These are phyloP conservation scores for Riparia riparia DNA, from an alignment of 2,113 vertebrate species.

Conservation along the genomic window DNA sequence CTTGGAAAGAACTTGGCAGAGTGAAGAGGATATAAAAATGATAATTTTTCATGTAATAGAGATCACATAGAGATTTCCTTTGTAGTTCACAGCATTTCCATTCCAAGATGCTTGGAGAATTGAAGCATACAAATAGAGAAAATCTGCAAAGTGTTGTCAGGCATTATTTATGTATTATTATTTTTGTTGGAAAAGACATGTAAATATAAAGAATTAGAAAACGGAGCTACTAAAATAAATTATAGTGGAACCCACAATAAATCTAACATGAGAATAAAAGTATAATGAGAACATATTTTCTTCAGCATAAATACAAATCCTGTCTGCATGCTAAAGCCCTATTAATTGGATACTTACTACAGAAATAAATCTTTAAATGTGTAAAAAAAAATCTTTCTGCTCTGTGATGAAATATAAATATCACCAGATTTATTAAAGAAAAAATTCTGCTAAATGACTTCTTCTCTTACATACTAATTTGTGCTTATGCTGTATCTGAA, in stretches of 20 bases:
- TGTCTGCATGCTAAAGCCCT: slow-evolving; percentile 69
- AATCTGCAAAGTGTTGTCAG: slow-evolving; percentile 67
- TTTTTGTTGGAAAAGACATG: slow-evolving; percentile 75
- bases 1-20: slow-evolving; percentile 46
- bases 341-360: slow-evolving; percentile 78
- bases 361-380: slow-evolving; percentile 70
- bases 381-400: slow-evolving; percentile 67
- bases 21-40: slow-evolving; percentile 58
- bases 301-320: slow-evolving; percentile 77
- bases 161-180: slow-evolving; percentile 79
- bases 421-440: slow-evolving; percentile 67
- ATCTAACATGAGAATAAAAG: slow-evolving; percentile 75
- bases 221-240: slow-evolving; percentile 74
- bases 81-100: slow-evolving; percentile 61
- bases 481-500: slow-evolving; percentile 52
- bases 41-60: slow-evolving; percentile 67
- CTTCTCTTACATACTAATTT: slow-evolving; percentile 68
- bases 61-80: slow-evolving; percentile 63
- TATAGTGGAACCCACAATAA: slow-evolving; percentile 69
- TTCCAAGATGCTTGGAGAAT: slow-evolving; percentile 65
- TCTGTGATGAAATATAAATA: slow-evolving; percentile 70
- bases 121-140: slow-evolving; percentile 68
- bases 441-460: slow-evolving; percentile 63
- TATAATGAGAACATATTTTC: slow-evolving; percentile 79
- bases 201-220: slow-evolving; percentile 79